A percentile compares a stretch with the other conserved stretches of the same genome.
phyloP scores from a whole-genome alignment of 2,888 invertebrate species.

The Phyto melanocephala region DNA sequence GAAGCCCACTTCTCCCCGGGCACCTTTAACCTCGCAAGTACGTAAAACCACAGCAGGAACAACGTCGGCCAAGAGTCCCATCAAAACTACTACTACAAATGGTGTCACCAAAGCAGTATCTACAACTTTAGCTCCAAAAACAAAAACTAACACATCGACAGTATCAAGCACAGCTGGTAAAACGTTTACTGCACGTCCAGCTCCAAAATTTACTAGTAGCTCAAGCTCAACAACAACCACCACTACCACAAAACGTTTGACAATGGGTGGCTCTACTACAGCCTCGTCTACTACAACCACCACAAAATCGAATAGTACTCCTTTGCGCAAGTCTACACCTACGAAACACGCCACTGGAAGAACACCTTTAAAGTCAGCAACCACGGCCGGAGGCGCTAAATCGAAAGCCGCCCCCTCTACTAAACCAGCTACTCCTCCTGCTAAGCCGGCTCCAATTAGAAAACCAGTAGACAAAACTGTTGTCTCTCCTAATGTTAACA shows the following conservation, averaged over 20 bases:
- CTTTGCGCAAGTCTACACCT: slow-evolving; percentile 70
- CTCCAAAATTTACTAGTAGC: slow-evolving; percentile 71
- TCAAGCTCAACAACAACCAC: slow-evolving; percentile 47
- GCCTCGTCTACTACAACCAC: slow-evolving; percentile 46
- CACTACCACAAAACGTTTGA: slow-evolving; percentile 68
- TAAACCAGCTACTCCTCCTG: slow-evolving; percentile 62
- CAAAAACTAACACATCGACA: slow-evolving; percentile 67
- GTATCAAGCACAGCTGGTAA: slow-evolving; percentile 66
- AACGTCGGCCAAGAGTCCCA: slow-evolving; percentile 68
- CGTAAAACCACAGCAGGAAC: slow-evolving; percentile 70
- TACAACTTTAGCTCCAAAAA: slow-evolving; percentile 55
- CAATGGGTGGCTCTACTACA: slow-evolving; percentile 43
- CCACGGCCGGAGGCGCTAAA: slow-evolving; percentile 36
- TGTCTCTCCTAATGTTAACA: slow-evolving; percentile 62
- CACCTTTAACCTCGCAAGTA: slow-evolving; percentile 72
- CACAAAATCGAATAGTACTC: slow-evolving; percentile 56
- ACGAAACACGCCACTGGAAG: slow-evolving; percentile 61
- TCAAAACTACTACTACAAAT: slow-evolving; percentile 64
- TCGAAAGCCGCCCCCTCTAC: slow-evolving; percentile 66
- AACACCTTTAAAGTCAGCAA: slow-evolving; percentile 58
- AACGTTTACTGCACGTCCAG: slow-evolving; percentile 74
- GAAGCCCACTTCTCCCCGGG: slow-evolving; percentile 73
- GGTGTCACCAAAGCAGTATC: slow-evolving; percentile 47
- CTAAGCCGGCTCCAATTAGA: slow-evolving; percentile 70
- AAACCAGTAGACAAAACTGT: slow-evolving; percentile 51